phyloP scores from a whole-genome alignment of 2,888 invertebrate species.

The Colletes collaris region DNA sequence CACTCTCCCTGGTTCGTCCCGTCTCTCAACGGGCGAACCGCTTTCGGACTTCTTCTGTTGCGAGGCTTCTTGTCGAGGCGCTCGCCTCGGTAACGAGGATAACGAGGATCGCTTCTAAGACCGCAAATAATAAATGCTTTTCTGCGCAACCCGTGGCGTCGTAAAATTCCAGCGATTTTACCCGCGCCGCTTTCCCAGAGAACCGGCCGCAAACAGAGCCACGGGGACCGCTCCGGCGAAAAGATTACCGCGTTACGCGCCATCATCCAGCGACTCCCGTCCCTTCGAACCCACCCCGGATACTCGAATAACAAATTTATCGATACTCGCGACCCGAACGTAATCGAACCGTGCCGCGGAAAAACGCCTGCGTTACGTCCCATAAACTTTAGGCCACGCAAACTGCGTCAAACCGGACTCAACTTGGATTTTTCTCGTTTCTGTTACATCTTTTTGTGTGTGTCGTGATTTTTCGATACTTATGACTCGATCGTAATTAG shows the following conservation, averaged over 20 bases:
- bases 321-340: neutral
- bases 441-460: too few species aligned
- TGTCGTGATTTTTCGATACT: too few species aligned
- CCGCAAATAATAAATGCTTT: slow-evolving; percentile 72
- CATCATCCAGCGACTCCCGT: too few species aligned
- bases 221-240: neutral
- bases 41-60: slow-evolving; percentile 21
- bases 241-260: slow-evolving; percentile 58
- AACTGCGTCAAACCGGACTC: too few species aligned
- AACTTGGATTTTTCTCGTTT: too few species aligned
- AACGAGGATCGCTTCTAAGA: slow-evolving; percentile 71
- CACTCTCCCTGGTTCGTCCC: slow-evolving; percentile 1
- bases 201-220: neutral
- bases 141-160: slow-evolving; percentile 60
- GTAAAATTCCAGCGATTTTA: slow-evolving; percentile 65
- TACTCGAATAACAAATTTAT: too few species aligned
- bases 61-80: slow-evolving; percentile 50
- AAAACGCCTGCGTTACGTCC: too few species aligned
- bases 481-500: too few species aligned
- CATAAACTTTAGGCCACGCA: too few species aligned
- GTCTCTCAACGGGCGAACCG: slow-evolving; percentile 4
- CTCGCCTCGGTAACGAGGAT: slow-evolving; percentile 68
- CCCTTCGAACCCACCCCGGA: too few species aligned
- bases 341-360: too few species aligned
- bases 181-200: slow-evolving; percentile 54